Evolutionary conservation across 2,888 invertebrate genomes (phyloP), one percentile per base, ranked within the genome.

Genomic region (Serrognathus titanus): DNA sequence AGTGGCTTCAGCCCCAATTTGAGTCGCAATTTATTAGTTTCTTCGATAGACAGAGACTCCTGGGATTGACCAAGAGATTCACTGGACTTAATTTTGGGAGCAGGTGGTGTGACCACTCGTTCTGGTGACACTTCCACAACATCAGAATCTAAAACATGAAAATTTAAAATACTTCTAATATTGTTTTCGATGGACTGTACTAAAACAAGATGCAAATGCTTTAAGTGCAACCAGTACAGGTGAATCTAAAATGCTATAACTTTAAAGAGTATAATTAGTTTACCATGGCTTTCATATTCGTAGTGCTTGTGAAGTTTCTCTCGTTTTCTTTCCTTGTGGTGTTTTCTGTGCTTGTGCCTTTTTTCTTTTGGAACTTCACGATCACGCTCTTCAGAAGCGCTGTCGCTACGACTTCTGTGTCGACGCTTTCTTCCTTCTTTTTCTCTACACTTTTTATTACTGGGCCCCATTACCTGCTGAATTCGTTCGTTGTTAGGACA

Each of bases 1-100:
- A 98, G 79, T 0, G 97, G 98, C 72, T 95, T 96, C 37, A 98
- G 80, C 0, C 98, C 98, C 20, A 99, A 83, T 75, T 96, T 95
- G 1, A 92, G 92, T 69, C 98, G 83, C 9, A 99, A 79, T 64
- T 88, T 90, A 78, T 97, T 97, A 4, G 92, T 93, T 68, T 92
- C 93, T 51, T 88, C 88, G 48, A 94, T 83, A 1, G 93, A 92
- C 12, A 94, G 79, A 67, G 82, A 86, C 69, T 77, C 83, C 71
- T 72, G 79, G 48, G 76, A 78, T 49, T 72, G 72, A 45, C 71
- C 76, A 61, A 70, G 78, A 24, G 76, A 73, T 39, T 75, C 70
- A 31, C 41, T 37, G 5, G 13, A 46, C 7, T 59, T 54, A 36
- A 48, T 58, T 76, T 78, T 64, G 74, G 78, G 68, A 72, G 79